phyloP scores from a whole-genome alignment of 2,797 vertebrate genomes.

The Sebastes paucispinis region DNA sequence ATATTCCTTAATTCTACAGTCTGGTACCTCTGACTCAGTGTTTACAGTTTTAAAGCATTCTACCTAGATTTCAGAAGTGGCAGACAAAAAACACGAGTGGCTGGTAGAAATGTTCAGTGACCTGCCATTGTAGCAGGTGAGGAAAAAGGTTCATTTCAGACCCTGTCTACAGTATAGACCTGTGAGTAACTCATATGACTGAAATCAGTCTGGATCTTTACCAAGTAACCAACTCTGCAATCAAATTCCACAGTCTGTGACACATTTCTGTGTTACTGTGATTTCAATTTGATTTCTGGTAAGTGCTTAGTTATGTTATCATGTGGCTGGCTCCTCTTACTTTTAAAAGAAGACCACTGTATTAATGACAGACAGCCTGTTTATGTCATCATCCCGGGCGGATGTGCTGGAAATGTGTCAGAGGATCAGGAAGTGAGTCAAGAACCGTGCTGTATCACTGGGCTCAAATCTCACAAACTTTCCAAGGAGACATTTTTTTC shows the following conservation, averaged over 20 bases:
- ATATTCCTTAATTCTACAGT: too few relatives aligned
- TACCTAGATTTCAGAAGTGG: too few relatives aligned
- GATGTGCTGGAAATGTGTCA: not conserved
- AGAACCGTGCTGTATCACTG: not conserved
- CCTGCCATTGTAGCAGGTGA: too few relatives aligned
- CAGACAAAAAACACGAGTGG: too few relatives aligned
- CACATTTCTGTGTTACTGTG: not conserved
- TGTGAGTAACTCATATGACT: not conserved
- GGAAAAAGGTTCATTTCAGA: too few relatives aligned
- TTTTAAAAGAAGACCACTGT: not conserved
- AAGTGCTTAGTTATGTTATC: not conserved
- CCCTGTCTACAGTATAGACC: not conserved
- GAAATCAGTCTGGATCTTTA: not conserved
- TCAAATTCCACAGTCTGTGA: not conserved
- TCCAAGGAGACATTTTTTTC: not conserved
- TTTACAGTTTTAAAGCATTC: too few relatives aligned
- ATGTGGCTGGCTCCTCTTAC: not conserved
- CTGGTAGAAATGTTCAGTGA: too few relatives aligned
- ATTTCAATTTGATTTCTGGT: constrained; percentile 18
- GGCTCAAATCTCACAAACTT: not conserved
- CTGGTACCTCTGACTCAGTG: too few relatives aligned
- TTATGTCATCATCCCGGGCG: not conserved
- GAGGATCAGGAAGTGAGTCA: constrained; percentile 51
- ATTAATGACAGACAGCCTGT: not conserved
- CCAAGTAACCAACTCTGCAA: fast-evolving